Evolutionary conservation across 2,113 vertebrate genomes (phyloP), one percentile per base, ranked within the genome.

Genomic region (Oceanites oceanicus): DNA sequence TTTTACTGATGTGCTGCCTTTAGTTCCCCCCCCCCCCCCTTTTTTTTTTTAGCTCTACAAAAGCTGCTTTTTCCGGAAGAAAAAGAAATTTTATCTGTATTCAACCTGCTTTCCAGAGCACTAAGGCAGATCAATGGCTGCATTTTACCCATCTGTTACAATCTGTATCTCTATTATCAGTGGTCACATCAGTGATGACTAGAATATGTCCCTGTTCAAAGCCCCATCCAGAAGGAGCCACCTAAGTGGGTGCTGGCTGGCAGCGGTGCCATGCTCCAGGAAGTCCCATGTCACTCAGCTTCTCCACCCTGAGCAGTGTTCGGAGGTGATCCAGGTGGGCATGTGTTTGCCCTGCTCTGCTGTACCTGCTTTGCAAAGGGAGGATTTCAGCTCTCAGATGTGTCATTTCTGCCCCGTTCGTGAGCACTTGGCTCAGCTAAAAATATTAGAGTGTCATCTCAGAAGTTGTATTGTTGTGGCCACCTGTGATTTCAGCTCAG

Each of bases 261-360:
- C 42, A 73, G 45, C 0, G 1, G 6, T 73, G 34, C 12, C 40
- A 1, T n/a, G 26, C 17, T 17, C 56, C 0, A 0, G 59, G 55
- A 63, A 9, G 13, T 78, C 67, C 26, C 25, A 0, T 22, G 52
- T 59, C 30, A 17, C 67, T 19, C 27, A 29, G 42, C 36, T 83
- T 10, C 44, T 82, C 29, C 26, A 21, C 11, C 15, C 21, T 0
- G 2, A 36, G 2, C 15, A 11, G 11, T 11, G 30, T 10, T 36
- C 5, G 1, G 30, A 63, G 76, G 32, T 62, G 80, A 27, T 62
- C 22, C 59, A 30, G 50, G 32, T 62, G 66, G 17, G 66, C 59
- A 12, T 8, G 22, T 32, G 11, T 47, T 77, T 55, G 15, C 11
- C 49, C 45, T 45, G 42, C 42, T 93, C 52, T 84, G 68, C 47